phyloP scores from a whole-genome alignment of 37 sponge, comb jelly and placozoan species.

The Geodia barretti region DNA sequence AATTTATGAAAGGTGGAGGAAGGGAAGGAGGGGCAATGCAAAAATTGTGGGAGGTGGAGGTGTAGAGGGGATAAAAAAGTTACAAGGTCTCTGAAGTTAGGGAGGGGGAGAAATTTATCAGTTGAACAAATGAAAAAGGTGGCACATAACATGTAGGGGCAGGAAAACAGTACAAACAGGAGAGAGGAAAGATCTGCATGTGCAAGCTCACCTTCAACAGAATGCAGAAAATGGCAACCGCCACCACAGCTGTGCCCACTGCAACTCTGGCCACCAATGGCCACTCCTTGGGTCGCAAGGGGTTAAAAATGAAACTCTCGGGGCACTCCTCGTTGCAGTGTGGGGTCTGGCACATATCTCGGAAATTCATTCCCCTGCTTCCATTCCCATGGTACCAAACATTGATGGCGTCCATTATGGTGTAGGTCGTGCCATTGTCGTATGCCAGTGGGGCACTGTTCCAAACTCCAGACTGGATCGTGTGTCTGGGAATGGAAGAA shows the following conservation, averaged over 20 bases:
- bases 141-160: too few species aligned
- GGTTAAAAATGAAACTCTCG: neutral
- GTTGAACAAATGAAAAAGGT: too few species aligned
- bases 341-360: slow-evolving; percentile 38
- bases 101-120: neutral
- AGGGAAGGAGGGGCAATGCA: neutral
- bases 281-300: neutral
- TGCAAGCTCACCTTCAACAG: neutral
- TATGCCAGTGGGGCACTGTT: neutral
- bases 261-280: neutral
- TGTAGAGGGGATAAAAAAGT: neutral
- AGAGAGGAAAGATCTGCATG: too few species aligned
- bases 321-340: slow-evolving; percentile 46
- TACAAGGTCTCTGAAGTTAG: too few species aligned
- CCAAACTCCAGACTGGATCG: neutral
- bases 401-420: slow-evolving; percentile 44
- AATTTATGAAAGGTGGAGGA: neutral
- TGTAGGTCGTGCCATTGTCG: neutral
- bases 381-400: slow-evolving; percentile 12
- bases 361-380: slow-evolving; percentile 1
- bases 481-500: neutral
- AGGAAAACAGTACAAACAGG: too few species aligned
- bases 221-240: neutral
- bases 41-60: neutral
- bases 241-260: neutral